Base-by-base conservation (phyloP, 1,140 invertebrate species). In the Pseudomyrmex gracilis region DNA sequence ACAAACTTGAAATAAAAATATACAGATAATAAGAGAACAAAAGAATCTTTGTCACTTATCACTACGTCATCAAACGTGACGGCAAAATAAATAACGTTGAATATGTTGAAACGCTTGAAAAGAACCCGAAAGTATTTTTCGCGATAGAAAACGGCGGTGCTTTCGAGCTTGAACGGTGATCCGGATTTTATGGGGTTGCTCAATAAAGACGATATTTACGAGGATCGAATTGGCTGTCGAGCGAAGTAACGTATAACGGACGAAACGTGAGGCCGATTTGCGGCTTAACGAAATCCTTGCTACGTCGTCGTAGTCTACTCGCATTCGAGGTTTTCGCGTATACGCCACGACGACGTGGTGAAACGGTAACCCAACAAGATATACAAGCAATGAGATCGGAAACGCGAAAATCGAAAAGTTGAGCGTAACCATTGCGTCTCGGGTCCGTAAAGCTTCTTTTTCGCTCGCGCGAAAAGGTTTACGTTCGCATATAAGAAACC, bases 171-270 rank as follows among this genome's bases (percentile, higher is more conserved):
- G 58, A 60, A n/a, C 67, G 55, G 47, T 83, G 85, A 87, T 86
- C 85, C 67, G 49, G 58, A 60, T 87, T 86, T 87, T 73, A 87
- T 58, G 43, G 53, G 47, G 45, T 73, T 77, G 76, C 45, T 76
- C 71, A 73, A 73, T 86, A 86, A 87, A 86, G 45, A 55, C 57
- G 85, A 87, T 87, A 87, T 87, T 83, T 83, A 86, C 85, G 85
- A 67, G 80, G 60, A 77, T 67, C 73, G 80, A 84, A 86, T 86
- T 58, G 78, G 60, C 55, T 49, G 77, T 57, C 85, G 49, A 63
- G 55, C n/a, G 34, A 73, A 76, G 51, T 24, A 70, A 73, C 57
- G 71, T 70, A 67, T 34, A 83, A 73, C 73, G 85, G 82, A 78
- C 60, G n/a, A 60, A 84, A 67, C 80, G 63, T 47, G 49, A n/a